These are phyloP conservation scores for Leptoteleia sp. DNA, from an alignment of 1,140 invertebrate species.

Conservation along the genomic window DNA sequence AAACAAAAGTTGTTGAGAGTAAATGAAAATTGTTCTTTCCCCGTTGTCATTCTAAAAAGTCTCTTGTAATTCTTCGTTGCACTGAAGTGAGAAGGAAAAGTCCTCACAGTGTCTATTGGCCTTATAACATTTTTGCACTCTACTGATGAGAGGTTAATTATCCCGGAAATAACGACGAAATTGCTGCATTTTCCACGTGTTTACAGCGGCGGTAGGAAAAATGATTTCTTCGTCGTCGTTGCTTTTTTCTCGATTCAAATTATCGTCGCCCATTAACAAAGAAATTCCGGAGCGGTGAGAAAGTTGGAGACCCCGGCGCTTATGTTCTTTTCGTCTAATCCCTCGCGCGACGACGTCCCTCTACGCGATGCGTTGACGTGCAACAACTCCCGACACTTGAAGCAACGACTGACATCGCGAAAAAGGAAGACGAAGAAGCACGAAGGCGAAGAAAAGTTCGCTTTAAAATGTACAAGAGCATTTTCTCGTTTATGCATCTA, in stretches of 20 bases:
- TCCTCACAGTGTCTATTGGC: too few species aligned
- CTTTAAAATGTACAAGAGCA: too few species aligned
- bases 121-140: too few species aligned
- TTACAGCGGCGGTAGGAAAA: constrained; percentile 19
- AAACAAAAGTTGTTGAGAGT: too few species aligned
- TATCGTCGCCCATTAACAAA: constrained; percentile 30
- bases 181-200: constrained; percentile 20
- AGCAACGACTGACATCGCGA: not conserved
- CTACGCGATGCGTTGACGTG: constrained; percentile 17
- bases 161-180: constrained; percentile 24
- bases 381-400: constrained; percentile 15
- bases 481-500: too few species aligned
- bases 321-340: constrained; percentile 4
- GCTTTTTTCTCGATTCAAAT: constrained; percentile 14
- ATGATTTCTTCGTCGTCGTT: constrained; percentile 4
- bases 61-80: too few species aligned
- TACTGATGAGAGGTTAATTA: constrained; percentile 30
- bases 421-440: not conserved
- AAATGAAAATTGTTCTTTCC: too few species aligned
- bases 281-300: constrained; percentile 35
- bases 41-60: too few species aligned
- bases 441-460: constrained; percentile 3
- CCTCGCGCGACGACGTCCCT: constrained; percentile 2
- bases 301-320: constrained; percentile 20
- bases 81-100: too few species aligned